Evolutionary conservation across 2,888 invertebrate genomes (phyloP), one percentile per base, ranked within the genome.

Genomic region (Crocallis elinguaria): DNA sequence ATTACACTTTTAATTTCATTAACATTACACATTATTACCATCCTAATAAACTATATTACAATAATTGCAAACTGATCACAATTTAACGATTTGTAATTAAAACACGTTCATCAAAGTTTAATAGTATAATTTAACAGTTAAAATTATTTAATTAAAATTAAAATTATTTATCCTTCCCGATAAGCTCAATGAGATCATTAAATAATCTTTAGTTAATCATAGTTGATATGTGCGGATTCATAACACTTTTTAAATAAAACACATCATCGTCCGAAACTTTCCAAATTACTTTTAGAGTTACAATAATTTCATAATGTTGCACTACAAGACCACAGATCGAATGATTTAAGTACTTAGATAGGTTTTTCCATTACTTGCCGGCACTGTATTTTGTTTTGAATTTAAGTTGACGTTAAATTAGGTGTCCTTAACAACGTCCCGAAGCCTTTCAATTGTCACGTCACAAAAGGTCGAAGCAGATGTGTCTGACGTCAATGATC

Each of bases 201-300:
- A 35, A 14, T 17, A 30, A 21, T 37, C 21, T 2, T 33, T 35
- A 45, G 32, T 50, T 11, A 23, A 8, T 29, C 35, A 48, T 74
- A 76, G n/a, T 71, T 80, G 80, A 82, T 81, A 80, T 82, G 80
- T 80, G 69, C 56, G 61, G 56, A 59, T 72, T 74, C 53, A 65
- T 74, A 72, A 64, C 66, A 45, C 60, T 61, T 44, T 32, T 51
- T 48, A 37, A 13, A 17, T 41, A 16, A 8, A 12, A 29, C 16
- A n/a, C 23, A 16, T 8, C 12, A 14, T 29, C 25, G 27, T 14
- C 11, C 5, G 32, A 32, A 13, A 14, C 12, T 13, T 13, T 21
- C 16, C 17, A 17, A 33, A 33, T 1, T 11, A 19, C n/a, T n/a
- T 33, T 14, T 14, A 33, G 4, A 17, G 19, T 11, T 16, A 13